A percentile compares a stretch with the other conserved stretches of the same genome.
Conservation (phyloP, 2,113 vertebrate species). For the Epinephelus cyanopodus region DNA sequence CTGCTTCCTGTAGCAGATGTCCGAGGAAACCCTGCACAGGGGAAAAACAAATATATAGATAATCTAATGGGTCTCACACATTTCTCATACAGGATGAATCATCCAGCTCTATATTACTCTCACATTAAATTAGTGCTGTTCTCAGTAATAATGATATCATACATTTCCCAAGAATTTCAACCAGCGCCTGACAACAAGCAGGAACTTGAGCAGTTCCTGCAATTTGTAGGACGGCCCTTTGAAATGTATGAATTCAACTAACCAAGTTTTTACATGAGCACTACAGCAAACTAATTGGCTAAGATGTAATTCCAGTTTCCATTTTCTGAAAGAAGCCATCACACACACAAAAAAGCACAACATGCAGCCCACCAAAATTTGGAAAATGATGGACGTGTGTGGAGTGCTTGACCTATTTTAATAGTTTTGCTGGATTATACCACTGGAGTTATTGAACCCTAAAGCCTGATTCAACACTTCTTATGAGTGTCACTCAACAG, state of each 20-base stretch:
- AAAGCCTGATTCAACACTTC: too few relatives aligned
- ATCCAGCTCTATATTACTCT: neutral
- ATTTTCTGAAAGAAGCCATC: neutral
- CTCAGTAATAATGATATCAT: neutral
- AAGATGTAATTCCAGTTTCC: too few relatives aligned
- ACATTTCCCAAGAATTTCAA: neutral
- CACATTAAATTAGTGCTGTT: neutral
- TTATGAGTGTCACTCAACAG: too few relatives aligned
- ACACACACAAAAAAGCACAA: neutral
- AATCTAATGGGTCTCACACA: neutral
- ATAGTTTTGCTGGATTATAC: too few relatives aligned
- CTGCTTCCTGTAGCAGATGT: slow-evolving; percentile 95
- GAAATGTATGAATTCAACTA: neutral
- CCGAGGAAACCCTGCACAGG: slow-evolving; percentile 88
- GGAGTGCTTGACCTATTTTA: neutral
- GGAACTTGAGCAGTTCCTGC: neutral
- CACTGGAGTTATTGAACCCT: neutral
- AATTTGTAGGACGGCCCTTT: too few relatives aligned
- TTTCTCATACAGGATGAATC: neutral
- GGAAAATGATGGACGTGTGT: neutral
- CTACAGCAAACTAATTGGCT: too few relatives aligned
- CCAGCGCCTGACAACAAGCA: neutral
- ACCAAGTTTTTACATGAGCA: neutral
- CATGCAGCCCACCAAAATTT: neutral
- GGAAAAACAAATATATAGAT: slow-evolving; percentile 19